These are phyloP conservation scores for Oreochromis niloticus DNA, from an alignment of 2,113 vertebrate genomes.

Conservation along the genomic window DNA sequence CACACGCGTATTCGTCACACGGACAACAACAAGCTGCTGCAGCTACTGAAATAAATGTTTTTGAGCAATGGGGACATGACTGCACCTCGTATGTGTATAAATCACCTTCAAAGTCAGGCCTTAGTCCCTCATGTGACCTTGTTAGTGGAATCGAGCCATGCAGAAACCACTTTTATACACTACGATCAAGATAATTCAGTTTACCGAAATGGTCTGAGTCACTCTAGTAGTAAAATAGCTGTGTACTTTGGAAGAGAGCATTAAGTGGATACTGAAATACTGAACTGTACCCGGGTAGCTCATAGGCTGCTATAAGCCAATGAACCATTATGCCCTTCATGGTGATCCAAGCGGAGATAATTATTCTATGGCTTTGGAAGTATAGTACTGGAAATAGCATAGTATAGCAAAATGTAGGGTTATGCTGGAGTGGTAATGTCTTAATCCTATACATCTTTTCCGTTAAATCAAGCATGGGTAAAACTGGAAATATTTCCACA, in stretches of 20 bases:
- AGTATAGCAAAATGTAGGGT: background rate
- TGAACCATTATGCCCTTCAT: background rate
- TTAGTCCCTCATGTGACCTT: background rate
- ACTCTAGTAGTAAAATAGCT: conserved; percentile 3
- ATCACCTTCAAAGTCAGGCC: background rate
- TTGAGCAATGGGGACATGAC: background rate
- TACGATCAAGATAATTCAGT: background rate
- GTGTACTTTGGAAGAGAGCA: background rate
- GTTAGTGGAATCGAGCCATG: conserved; percentile 4
- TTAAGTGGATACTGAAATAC: background rate
- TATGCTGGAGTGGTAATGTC: background rate
- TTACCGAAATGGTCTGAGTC: background rate
- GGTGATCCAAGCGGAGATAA: background rate
- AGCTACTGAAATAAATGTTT: background rate
- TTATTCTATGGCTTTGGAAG: background rate
- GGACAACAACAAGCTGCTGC: background rate
- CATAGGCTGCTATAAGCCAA: background rate
- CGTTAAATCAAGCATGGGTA: background rate
- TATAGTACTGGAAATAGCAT: background rate
- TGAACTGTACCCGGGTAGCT: background rate
- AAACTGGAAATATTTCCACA: background rate
- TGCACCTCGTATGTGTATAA: background rate
- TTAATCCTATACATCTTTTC: background rate
- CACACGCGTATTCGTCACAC: background rate
- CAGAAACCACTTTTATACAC: conserved; percentile 5